Base-by-base conservation (phyloP, 2,113 vertebrate genomes). In the Sclerurus mexicanus region DNA sequence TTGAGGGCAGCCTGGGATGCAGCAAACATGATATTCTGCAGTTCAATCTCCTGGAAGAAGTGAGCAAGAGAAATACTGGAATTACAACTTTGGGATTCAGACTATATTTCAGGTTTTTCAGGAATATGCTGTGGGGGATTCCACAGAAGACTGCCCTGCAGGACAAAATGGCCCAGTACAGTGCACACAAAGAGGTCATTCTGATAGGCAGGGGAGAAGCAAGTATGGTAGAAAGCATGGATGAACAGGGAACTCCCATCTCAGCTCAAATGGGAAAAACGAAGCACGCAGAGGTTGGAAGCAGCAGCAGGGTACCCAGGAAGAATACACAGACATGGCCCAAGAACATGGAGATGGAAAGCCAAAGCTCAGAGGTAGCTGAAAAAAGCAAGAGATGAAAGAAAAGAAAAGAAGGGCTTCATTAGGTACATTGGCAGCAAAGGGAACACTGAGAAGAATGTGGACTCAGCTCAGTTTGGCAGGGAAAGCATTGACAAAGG, bases 181-280 rank as follows among this genome's bases (percentile, higher is more conserved):
- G 12, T 2, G n/a, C 50, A 60, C 27, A 69, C 21, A 22, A 73
- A 10, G 28, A 59, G 17, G 27, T 11, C 23, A 22, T 30, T 42
- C 20, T 64, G 53, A 37, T 2, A 24, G 53, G 18, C 67, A 77
- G 53, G 14, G 66, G 46, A 17, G 40, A 67, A 77, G 27, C 9
- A 60, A 68, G 62, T 1, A 0, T 4, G 11, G n/a, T 44, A 89
- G 56, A 75, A 76, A 80, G 17, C 35, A 27, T 0, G 0, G 52
- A 63, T 37, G 33, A 35, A 49, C 25, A 46, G 47, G 35, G 52
- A 76, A 12, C 9, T 64, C 37, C 63, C 28, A 42, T 10, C 30
- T 56, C 24, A 73, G 44, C 30, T 73, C 37, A 56, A 47, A 73
- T 8, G 7, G 4, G 6, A 68, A 44, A 50, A 73, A 46, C 9